phyloP scores from a whole-genome alignment of 2,113 vertebrate species.

The Melozone crissalis region DNA sequence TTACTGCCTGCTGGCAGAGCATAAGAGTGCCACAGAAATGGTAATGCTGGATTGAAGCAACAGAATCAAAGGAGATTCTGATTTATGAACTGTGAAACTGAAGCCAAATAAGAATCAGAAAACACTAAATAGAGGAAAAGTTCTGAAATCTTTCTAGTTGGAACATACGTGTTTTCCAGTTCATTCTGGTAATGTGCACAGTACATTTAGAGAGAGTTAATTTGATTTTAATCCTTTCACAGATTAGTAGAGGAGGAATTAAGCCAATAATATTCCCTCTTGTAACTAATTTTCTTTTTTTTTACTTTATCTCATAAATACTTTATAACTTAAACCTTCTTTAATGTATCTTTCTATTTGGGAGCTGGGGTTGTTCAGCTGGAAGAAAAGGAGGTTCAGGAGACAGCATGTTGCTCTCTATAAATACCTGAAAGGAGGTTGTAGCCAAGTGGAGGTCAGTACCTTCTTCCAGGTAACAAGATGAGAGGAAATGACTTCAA shows the following conservation, averaged over 20 bases:
- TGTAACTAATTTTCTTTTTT: background rate
- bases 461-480: background rate
- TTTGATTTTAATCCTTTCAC: slow-evolving; percentile 8
- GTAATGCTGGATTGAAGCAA: background rate
- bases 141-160: background rate
- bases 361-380: background rate
- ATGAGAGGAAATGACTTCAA: background rate
- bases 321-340: background rate
- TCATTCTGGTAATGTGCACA: background rate
- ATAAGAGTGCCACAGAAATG: background rate
- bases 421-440: background rate
- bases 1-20: background rate
- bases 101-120: background rate
- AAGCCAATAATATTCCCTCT: background rate
- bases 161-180: background rate
- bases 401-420: background rate
- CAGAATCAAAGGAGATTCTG: background rate
- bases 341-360: background rate
- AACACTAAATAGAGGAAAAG: background rate
- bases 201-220: background rate
- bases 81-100: background rate
- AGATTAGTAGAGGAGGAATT: background rate
- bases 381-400: background rate
- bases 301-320: slow-evolving; percentile 20
- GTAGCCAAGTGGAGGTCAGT: background rate